Conservation (phyloP, 2,888 invertebrate species). For the Cactoblastis cactorum region DNA sequence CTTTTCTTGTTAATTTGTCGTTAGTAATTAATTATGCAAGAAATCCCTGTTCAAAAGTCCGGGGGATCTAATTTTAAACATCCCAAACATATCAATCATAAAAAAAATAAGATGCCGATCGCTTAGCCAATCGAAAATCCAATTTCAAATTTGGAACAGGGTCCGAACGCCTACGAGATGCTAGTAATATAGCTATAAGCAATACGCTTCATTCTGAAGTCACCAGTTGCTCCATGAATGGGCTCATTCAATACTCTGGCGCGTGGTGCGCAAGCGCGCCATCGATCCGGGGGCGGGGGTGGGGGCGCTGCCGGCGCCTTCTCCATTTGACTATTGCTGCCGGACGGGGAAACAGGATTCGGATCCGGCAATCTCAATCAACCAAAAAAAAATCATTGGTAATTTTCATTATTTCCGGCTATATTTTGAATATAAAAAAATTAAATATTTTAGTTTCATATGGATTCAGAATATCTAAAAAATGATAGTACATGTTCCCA, state of each 20-base stretch:
- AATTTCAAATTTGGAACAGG: slow-evolving; percentile 29
- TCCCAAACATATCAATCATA: slow-evolving; percentile 25
- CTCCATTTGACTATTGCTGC: slow-evolving; percentile 21
- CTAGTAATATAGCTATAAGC: slow-evolving; percentile 26
- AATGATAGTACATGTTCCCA: no score
- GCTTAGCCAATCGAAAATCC: slow-evolving; percentile 26
- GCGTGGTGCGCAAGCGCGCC: slow-evolving; percentile 44
- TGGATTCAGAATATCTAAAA: no score
- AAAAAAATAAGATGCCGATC: slow-evolving; percentile 20
- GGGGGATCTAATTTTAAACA: slow-evolving; percentile 14
- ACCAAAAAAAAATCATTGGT: not conserved
- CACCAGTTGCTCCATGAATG: slow-evolving; percentile 69
- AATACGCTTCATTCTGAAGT: slow-evolving; percentile 50
- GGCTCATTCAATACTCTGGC: slow-evolving; percentile 60
- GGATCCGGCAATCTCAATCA: not conserved
- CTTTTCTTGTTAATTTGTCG: no score
- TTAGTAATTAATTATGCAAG: no score
- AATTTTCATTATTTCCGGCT: no score
- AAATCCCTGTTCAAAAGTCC: not conserved
- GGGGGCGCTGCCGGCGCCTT: slow-evolving; percentile 26
- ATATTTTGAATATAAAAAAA: no score
- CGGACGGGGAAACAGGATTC: not conserved
- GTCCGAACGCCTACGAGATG: slow-evolving; percentile 26
- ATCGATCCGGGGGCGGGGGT: slow-evolving; percentile 47
- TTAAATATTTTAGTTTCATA: no score